Evolutionary conservation across 2,113 vertebrate genomes (phyloP), one percentile per base, ranked within the genome.

Genomic region (Tragelaphus buxtoni): DNA sequence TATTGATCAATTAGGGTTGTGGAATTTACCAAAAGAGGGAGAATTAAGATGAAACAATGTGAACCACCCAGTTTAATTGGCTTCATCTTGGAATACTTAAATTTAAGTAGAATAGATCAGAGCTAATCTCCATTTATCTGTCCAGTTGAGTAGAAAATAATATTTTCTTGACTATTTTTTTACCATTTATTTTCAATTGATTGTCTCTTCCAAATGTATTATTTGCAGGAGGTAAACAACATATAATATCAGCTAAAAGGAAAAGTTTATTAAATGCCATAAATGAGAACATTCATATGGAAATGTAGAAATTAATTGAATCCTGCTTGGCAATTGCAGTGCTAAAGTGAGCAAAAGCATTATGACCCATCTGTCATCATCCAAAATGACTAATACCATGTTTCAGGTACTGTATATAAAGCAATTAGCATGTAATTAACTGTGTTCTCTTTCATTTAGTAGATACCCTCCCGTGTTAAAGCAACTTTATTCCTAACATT

Each of bases 381-480:
- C 39, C 63, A n/a, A 53, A 98, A 94, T 32, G 51, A 97, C 91
- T 97, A 97, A 96, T 94, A 45, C 93, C 28, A 89, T 93, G 60
- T 95, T 98, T 94, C 89, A 97, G 80, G 74, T 96, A 97, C 69
- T 94, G 91, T 94, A 94, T 60, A 94, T 94, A 96, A 84, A 92
- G 94, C 95, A 95, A 91, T 97, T 98, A 93, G 79, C 49, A 35
- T 30, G 65, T 74, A 97, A 97, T 98, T 98, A 98, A 51, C 96
- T 94, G 87, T 97, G 95, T 96, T 98, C 89, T 89, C 55, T 97
- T 96, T 98, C 83, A 94, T 97, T 97, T 88, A 69, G 60, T 74
- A 69, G 86, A 74, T 97, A 85, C 74, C 83, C 93, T 95, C 90
- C 95, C 97, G 97, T 72, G 95, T 96, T 93, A 95, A 93, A 96